Percentiles rank a stretch among this genome's conserved stretches.
phyloP scores from a whole-genome alignment of 2,888 invertebrate genomes.

The Diogma glabrata region DNA sequence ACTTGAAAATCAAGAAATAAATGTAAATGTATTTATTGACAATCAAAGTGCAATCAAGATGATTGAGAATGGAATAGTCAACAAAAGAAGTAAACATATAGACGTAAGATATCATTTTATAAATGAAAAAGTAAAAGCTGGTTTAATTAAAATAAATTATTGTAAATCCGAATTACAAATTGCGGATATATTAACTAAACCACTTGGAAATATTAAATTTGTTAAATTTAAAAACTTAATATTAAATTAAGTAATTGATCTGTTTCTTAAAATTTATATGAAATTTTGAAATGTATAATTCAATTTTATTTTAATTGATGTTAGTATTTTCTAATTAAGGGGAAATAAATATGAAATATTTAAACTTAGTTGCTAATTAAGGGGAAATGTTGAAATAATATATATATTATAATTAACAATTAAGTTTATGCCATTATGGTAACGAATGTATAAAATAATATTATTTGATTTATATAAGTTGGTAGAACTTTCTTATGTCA shows the following conservation, averaged over 20 bases:
- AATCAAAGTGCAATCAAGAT: neutral
- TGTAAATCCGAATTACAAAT: neutral
- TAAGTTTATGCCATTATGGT: too few relatives aligned
- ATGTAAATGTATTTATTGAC: neutral
- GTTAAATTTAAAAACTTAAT: neutral
- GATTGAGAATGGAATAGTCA: slow-evolving; percentile 1
- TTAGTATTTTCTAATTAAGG: too few relatives aligned
- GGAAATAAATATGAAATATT: too few relatives aligned
- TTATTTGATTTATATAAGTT: too few relatives aligned
- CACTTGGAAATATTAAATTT: neutral
- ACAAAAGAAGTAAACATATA: slow-evolving; percentile 13
- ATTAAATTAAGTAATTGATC: neutral
- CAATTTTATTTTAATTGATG: too few relatives aligned
- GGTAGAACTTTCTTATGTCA: too few relatives aligned
- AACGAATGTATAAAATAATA: too few relatives aligned
- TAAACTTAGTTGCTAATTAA: too few relatives aligned
- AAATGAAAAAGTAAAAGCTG: neutral
- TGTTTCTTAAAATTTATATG: too few relatives aligned
- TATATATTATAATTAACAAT: too few relatives aligned
- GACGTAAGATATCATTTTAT: slow-evolving; percentile 15
- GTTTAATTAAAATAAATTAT: neutral
- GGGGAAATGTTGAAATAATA: too few relatives aligned
- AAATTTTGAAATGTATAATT: too few relatives aligned
- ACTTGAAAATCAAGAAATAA: neutral
- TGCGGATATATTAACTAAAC: neutral